Evolutionary conservation across 2,888 invertebrate genomes (phyloP).

Genomic region (Eupithecia exiguata): DNA sequence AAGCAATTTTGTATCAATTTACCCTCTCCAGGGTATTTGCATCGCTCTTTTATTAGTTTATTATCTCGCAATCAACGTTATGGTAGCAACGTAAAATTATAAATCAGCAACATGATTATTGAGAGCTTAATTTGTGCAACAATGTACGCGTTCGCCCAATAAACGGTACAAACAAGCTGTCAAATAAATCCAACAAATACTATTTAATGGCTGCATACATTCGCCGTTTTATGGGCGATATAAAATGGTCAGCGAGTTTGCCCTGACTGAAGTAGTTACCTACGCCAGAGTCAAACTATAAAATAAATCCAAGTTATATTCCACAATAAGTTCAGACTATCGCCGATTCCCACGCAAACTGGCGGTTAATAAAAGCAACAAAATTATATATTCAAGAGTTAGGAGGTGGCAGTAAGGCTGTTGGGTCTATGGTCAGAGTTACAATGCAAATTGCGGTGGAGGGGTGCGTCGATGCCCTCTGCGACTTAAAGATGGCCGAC

Average conservation of each 20-base stretch:
- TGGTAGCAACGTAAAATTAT: conserved; percentile 41
- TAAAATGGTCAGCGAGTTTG: conserved; percentile 66
- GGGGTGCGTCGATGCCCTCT: conserved; percentile 82
- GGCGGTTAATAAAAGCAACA: conserved; percentile 83
- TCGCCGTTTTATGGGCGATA: conserved; percentile 77
- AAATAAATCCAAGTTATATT: conserved; percentile 83
- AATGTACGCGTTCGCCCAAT: conserved; percentile 69
- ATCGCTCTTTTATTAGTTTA: conserved; percentile 46
- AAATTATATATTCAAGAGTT: conserved; percentile 84
- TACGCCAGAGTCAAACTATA: conserved; percentile 78
- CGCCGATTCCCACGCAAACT: conserved; percentile 83
- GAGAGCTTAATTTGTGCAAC: conserved; percentile 73
- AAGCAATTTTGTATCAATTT: conserved; percentile 73
- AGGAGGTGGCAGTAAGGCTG: conserved; percentile 81
- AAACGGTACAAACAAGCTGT: conserved; percentile 77
- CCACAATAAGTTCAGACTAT: conserved; percentile 79
- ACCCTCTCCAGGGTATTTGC: conserved; percentile 46
- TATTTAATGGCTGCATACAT: conserved; percentile 75
- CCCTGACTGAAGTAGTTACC: conserved; percentile 11
- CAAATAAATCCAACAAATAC: conserved; percentile 82
- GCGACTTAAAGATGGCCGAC: conserved; percentile 83
- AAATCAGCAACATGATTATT: conserved; percentile 56
- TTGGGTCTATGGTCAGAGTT: conserved; percentile 83
- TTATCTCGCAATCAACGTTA: conserved; percentile 48
- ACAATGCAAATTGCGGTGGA: conserved; percentile 83